Evolutionary conservation across 2,113 vertebrate species (phyloP).

Genomic region (Uropsilus gracilis): DNA sequence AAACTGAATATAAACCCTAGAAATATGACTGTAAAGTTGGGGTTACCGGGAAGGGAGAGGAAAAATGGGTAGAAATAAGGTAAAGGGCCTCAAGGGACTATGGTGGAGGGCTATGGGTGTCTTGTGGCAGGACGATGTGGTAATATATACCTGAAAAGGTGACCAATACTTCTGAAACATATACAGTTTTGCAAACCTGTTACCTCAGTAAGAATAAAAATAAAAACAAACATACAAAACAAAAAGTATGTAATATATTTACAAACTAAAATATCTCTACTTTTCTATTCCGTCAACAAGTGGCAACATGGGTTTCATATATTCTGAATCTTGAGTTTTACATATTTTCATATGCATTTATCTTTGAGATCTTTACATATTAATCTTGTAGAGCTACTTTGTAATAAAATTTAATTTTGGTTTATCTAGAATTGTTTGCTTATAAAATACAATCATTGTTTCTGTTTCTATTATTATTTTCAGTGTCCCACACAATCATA

Average conservation of each 20-base stretch:
- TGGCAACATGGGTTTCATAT: background rate
- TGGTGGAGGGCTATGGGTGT: no score
- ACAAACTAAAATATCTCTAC: background rate
- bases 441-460: background rate
- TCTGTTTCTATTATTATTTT: background rate
- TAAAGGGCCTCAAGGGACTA: no score
- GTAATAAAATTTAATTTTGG: background rate
- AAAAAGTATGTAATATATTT: background rate
- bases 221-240: background rate
- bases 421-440: background rate
- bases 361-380: background rate
- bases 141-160: no score
- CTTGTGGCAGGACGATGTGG: no score
- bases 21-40: no score
- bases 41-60: no score
- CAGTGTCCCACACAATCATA: accelerated
- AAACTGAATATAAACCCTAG: no score
- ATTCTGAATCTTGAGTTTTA: background rate
- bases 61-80: no score
- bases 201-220: no score
- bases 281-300: background rate
- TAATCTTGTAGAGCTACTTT: background rate
- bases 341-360: background rate
- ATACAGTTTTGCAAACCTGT: no score
- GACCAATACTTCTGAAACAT: no score